phyloP scores from a whole-genome alignment of 2,797 vertebrate genomes.

The Enteromius treurensis region DNA sequence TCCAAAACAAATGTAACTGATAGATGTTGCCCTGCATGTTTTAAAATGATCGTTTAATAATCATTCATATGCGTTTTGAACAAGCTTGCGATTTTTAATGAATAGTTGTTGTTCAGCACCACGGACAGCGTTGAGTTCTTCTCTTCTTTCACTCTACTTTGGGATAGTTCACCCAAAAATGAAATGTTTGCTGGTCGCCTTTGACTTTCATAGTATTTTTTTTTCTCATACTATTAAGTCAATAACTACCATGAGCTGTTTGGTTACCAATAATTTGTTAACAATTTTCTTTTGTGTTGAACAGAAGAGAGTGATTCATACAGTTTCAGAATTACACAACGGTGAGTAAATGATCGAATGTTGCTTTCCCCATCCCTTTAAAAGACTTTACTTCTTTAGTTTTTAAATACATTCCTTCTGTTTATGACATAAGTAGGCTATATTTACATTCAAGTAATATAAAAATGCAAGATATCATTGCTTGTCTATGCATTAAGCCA shows the following conservation, averaged over 20 bases:
- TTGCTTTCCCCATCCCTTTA: background rate
- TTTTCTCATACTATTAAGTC: background rate
- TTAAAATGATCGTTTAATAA: background rate
- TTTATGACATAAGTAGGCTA: constrained; percentile 30
- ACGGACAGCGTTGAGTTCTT: constrained; percentile 34
- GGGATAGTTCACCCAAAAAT: background rate
- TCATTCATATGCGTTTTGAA: background rate
- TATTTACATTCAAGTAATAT: constrained; percentile 52
- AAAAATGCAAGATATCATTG: constrained; percentile 44
- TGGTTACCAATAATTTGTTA: background rate
- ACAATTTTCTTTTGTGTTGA: background rate
- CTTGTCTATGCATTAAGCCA: constrained; percentile 28
- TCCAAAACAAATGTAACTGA: background rate
- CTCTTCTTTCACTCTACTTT: background rate
- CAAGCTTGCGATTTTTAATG: background rate
- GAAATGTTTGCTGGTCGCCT: background rate
- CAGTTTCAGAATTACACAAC: background rate
- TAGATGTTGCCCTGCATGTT: background rate
- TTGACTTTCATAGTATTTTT: background rate
- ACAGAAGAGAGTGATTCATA: background rate
- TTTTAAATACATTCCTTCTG: constrained; percentile 49
- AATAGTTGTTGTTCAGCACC: constrained; percentile 38
- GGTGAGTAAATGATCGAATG: background rate
- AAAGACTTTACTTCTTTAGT: background rate
- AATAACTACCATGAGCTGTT: background rate